Percentiles rank a stretch among this genome's conserved stretches.
Conservation (phyloP, 2,797 vertebrate species). For the Myiothlypis chrysogaster region DNA sequence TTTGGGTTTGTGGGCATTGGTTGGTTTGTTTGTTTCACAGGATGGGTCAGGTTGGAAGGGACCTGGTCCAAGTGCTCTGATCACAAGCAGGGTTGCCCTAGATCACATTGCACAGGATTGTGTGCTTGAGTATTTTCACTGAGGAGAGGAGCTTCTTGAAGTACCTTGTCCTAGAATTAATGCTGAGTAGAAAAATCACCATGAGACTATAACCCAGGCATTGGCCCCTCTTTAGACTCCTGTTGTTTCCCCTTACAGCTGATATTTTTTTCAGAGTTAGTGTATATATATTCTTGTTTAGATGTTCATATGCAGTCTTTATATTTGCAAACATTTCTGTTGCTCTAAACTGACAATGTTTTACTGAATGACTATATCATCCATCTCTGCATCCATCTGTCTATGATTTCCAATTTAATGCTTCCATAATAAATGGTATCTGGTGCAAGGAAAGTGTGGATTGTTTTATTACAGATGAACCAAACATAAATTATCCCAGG, state of each 20-base stretch:
- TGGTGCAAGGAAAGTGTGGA: background rate
- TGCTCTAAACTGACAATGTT: background rate
- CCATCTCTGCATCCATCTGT: background rate
- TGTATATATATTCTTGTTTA: background rate
- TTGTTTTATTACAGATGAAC: background rate
- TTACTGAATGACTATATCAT: background rate
- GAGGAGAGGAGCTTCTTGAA: background rate
- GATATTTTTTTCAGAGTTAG: background rate
- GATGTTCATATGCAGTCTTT: background rate
- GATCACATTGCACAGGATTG: background rate
- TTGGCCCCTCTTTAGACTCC: fast-evolving
- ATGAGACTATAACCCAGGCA: background rate
- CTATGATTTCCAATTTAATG: background rate
- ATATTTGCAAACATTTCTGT: background rate
- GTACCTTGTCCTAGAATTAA: background rate
- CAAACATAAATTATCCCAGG: background rate
- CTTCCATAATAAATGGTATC: background rate
- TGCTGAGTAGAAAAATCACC: background rate
- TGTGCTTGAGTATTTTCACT: background rate
- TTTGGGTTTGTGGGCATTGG: background rate
- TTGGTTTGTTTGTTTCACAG: background rate
- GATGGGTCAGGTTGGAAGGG: background rate
- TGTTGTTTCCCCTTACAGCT: background rate
- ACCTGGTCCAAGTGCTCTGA: background rate
- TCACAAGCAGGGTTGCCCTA: background rate